Percentiles rank a stretch among this genome's conserved stretches.
Conservation (phyloP, 2,113 vertebrate genomes). For the Dinomys branickii region DNA sequence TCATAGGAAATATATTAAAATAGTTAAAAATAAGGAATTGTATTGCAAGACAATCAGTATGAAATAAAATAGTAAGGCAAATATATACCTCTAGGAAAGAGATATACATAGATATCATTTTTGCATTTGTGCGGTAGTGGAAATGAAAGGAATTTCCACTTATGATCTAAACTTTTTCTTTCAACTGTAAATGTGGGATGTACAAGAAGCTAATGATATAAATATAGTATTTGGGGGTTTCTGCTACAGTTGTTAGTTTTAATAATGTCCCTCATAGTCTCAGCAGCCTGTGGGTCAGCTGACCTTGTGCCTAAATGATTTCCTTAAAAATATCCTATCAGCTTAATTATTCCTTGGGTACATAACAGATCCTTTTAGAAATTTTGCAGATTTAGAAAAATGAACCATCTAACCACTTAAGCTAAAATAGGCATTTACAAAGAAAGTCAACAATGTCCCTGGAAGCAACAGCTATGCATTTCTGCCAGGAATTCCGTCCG, state of each 20-base stretch:
- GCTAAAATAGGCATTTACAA: neutral
- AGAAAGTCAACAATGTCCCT: neutral
- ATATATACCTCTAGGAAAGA: neutral
- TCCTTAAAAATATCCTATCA: neutral
- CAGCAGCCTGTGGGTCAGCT: neutral
- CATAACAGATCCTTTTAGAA: neutral
- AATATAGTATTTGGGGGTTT: neutral
- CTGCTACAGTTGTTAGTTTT: neutral
- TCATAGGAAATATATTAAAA: conserved; percentile 11
- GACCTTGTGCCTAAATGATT: conserved; percentile 3
- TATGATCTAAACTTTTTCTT: neutral
- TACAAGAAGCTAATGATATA: neutral
- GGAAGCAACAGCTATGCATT: neutral
- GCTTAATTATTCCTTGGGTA: neutral
- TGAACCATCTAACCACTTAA: neutral
- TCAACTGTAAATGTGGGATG: neutral
- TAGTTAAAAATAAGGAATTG: neutral
- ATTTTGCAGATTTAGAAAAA: neutral
- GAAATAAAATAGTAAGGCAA: conserved; percentile 30
- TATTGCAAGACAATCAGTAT: neutral
- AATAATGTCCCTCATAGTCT: neutral
- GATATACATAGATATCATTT: neutral
- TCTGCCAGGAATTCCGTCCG: neutral
- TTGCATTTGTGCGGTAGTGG: neutral
- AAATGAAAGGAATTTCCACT: neutral